Evolutionary conservation across 2,797 vertebrate species (phyloP).

Genomic region (Pangasius macronema): DNA sequence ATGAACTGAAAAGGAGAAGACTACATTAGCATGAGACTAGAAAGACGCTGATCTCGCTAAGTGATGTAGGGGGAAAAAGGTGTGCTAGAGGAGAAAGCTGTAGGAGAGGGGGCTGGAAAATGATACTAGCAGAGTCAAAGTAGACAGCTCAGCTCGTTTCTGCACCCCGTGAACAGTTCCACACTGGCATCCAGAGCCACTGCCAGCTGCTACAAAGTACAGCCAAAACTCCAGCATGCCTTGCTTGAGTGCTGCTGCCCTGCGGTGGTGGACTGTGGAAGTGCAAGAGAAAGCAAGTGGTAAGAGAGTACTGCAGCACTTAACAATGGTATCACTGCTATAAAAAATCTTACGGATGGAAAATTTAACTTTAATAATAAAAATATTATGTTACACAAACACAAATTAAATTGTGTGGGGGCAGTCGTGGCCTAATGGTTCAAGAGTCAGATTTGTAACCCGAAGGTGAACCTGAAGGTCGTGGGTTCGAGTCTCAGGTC

Average conservation of each 20-base stretch:
- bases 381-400: neutral
- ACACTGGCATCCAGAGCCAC: constrained; percentile 6
- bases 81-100: constrained; percentile 20
- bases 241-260: constrained; percentile 43
- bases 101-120: constrained; percentile 18
- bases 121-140: constrained; percentile 37
- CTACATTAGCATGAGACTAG: constrained; percentile 15
- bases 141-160: constrained; percentile 50
- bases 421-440: too few relatives aligned
- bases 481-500: too few relatives aligned
- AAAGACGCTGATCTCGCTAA: constrained; percentile 27
- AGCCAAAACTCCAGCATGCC: neutral
- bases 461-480: too few relatives aligned
- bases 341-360: neutral
- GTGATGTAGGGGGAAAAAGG: constrained; percentile 3
- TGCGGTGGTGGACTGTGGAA: constrained; percentile 22
- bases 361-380: neutral
- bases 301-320: neutral
- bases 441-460: too few relatives aligned
- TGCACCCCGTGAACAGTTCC: constrained; percentile 33
- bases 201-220: neutral
- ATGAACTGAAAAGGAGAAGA: constrained; percentile 21
- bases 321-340: neutral
- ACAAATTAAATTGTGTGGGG: neutral
- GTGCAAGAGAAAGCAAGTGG: neutral